phyloP scores from a whole-genome alignment of 2,113 vertebrate genomes.

The Pedionomus torquatus region DNA sequence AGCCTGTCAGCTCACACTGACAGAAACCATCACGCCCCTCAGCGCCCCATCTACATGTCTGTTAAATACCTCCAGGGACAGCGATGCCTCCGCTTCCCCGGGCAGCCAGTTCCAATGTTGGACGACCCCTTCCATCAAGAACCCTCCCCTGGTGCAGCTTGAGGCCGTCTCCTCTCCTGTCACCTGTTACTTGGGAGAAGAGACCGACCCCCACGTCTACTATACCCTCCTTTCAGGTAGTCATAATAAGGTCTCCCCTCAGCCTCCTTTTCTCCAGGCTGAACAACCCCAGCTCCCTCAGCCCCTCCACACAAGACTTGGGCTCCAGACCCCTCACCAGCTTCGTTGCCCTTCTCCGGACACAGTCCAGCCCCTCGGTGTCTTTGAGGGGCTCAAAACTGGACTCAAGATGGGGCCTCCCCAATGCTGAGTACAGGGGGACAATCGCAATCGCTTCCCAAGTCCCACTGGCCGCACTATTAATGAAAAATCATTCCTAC shows the following conservation, averaged over 20 bases:
- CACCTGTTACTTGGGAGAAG: background rate
- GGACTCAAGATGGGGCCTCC: background rate
- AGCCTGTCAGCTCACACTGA: too few species aligned
- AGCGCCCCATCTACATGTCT: background rate
- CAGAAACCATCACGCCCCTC: background rate
- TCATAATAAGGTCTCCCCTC: background rate
- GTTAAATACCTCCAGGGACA: background rate
- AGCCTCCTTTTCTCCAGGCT: background rate
- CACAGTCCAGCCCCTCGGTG: background rate
- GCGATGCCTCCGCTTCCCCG: background rate
- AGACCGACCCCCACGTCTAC: background rate
- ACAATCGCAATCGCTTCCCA: background rate
- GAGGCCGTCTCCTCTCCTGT: background rate
- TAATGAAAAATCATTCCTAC: too few species aligned
- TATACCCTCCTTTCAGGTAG: background rate
- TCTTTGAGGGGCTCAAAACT: background rate
- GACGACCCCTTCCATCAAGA: background rate
- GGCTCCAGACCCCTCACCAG: background rate
- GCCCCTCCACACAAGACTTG: background rate
- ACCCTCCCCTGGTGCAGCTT: background rate
- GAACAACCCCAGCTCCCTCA: background rate
- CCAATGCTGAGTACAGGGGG: background rate
- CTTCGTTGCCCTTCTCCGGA: background rate
- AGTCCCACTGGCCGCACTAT: background rate
- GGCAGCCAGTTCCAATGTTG: background rate